These are phyloP conservation scores for Drosophila malerkotliana DNA, from an alignment of 1,140 invertebrate genomes.

Conservation along the genomic window DNA sequence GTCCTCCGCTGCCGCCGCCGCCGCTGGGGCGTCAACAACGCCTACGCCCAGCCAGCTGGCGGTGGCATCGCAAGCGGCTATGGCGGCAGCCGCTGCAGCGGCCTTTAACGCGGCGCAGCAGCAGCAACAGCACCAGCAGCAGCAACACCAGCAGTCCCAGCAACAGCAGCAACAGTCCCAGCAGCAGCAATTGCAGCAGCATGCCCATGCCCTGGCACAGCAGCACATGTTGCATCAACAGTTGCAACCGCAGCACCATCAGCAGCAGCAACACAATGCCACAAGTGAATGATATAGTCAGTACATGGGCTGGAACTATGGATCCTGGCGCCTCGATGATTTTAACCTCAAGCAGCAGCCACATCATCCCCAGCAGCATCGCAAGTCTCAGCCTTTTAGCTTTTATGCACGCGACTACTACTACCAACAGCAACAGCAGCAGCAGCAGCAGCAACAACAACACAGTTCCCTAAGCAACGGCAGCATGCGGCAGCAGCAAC, in stretches of 20 bases:
- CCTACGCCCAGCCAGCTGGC: constrained; percentile 80
- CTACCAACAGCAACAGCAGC: constrained; percentile 47
- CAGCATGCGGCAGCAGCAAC: constrained; percentile 51
- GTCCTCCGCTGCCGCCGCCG: constrained; percentile 84
- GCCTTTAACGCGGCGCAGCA: constrained; percentile 69
- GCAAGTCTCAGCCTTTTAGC: constrained; percentile 46
- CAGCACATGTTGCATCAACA: constrained; percentile 73
- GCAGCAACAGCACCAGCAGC: constrained; percentile 75
- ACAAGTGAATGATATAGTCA: constrained; percentile 83
- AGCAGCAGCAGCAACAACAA: constrained; percentile 41
- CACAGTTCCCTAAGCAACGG: constrained; percentile 54
- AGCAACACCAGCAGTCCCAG: constrained; percentile 78
- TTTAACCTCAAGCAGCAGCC: constrained; percentile 55
- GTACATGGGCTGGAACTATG: constrained; percentile 77
- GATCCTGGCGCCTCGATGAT: constrained; percentile 71
- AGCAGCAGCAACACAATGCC: constrained; percentile 77
- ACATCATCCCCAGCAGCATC: constrained; percentile 24
- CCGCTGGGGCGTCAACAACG: constrained; percentile 85
- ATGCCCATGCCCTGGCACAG: constrained; percentile 83
- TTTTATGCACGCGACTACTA: constrained; percentile 59
- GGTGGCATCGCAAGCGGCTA: constrained; percentile 71
- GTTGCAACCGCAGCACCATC: constrained; percentile 69
- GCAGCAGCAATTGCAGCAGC: constrained; percentile 67
- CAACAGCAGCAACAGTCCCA: constrained; percentile 60
- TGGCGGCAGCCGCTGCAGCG: constrained; percentile 80